Evolutionary conservation across 2,113 vertebrate genomes (phyloP).

Genomic region (Catharus bicknelli): DNA sequence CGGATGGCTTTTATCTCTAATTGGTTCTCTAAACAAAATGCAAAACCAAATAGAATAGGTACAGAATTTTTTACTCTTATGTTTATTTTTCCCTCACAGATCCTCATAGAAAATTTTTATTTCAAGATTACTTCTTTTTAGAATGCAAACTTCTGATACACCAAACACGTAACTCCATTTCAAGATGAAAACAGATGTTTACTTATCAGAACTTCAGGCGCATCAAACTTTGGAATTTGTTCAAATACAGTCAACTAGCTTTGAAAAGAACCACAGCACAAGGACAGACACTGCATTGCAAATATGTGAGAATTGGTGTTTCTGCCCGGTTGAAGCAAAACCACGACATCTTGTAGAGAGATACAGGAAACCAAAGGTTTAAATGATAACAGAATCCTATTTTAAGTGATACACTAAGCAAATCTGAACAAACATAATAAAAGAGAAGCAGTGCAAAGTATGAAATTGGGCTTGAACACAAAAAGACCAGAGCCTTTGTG

Average conservation of each 20-base stretch:
- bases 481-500: not conserved
- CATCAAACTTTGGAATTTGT: not conserved
- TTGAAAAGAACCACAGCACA: not conserved
- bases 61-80: not conserved
- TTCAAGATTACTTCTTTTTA: not conserved
- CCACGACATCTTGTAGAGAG: not conserved
- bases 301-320: not conserved
- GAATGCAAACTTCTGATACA: not conserved
- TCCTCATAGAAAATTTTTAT: not conserved
- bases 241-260: not conserved
- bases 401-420: not conserved
- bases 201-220: not conserved
- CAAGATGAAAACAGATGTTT: not conserved
- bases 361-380: not conserved
- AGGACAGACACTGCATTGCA: not conserved
- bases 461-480: not conserved
- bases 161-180: not conserved
- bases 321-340: no score
- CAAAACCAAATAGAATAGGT: not conserved
- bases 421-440: not conserved
- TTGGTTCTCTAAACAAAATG: not conserved
- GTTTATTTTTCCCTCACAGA: not conserved
- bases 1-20: not conserved
- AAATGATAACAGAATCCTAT: not conserved
- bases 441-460: not conserved